Base-by-base conservation (phyloP, 2,888 invertebrate genomes). In the Volucella inanis region DNA sequence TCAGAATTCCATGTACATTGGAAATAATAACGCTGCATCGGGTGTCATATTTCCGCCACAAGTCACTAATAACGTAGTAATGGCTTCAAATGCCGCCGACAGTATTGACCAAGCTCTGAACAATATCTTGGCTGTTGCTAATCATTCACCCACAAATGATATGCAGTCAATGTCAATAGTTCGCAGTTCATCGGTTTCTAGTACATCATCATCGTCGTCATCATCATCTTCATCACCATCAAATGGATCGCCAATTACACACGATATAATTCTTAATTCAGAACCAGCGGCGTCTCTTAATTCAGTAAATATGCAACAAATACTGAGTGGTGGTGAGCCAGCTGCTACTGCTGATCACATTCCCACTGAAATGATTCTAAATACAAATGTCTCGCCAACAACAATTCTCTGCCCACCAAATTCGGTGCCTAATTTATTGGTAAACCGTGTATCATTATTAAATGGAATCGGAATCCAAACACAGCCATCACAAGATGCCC, bases 301-400 rank as follows among this genome's bases (percentile, higher is more conserved):
- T 22, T 87, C 89, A 1, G 87, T 90, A 39, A 90, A 89, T 11
- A 88, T 90, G 84, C 90, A 90, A 50, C 90, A 90, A 45, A 87
- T 81, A 76, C 82, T 87, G 67, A 70, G 82, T 54, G 72, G 71
- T 22, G 59, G 38, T 0, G 87, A 91, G 8, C 90, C 90, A 90
- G 45, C 89, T 90, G 45, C 70, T 0, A 10, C 43, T 38, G 15
- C 61, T 0, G 85, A 85, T 1, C 90, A 93, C 6, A 91, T 92
- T 88, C 90, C 93, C 10, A 92, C 94, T 0, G 94, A 95, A 85
- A 93, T 94, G 18, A 95, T 95, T 81, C 92, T 95, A 87, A 94
- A 93, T 91, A 92, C 94, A 8, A 93, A 93, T 70, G 93, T 95
- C 76, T 94, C 95, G 0, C 94, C 95, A 0, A 93, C 93, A 87